phyloP scores from a whole-genome alignment of 2,797 vertebrate species.

The Onychomys torridus region DNA sequence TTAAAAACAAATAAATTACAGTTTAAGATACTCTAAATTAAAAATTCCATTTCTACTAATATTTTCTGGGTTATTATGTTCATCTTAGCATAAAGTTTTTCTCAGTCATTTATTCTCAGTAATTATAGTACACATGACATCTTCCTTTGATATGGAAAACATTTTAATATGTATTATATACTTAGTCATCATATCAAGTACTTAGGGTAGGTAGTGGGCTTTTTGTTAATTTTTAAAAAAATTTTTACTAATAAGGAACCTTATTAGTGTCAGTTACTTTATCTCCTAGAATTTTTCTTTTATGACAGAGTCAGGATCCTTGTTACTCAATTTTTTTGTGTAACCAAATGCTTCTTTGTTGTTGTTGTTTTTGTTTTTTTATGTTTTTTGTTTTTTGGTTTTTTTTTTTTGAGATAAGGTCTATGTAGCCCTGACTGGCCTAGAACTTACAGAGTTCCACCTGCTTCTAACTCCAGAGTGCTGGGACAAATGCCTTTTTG shows the following conservation, averaged over 20 bases:
- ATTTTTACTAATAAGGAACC: neutral
- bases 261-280: neutral
- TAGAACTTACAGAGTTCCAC: neutral
- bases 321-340: neutral
- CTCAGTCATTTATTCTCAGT: neutral
- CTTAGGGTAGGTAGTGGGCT: neutral
- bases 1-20: neutral
- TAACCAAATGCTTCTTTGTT: neutral
- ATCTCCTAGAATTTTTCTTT: neutral
- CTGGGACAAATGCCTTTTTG: neutral
- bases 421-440: too few species aligned
- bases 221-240: neutral
- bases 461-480: neutral
- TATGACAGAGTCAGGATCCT: neutral
- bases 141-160: neutral
- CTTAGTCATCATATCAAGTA: neutral
- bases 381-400: too few species aligned
- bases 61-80: neutral
- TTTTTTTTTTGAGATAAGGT: neutral
- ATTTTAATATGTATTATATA: neutral
- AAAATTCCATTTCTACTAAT: neutral
- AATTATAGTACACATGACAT: neutral
- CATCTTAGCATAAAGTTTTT: neutral
- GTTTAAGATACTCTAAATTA: neutral
- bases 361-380: too few species aligned